phyloP scores from a whole-genome alignment of 2,888 invertebrate genomes.

The Bellardia pandia region DNA sequence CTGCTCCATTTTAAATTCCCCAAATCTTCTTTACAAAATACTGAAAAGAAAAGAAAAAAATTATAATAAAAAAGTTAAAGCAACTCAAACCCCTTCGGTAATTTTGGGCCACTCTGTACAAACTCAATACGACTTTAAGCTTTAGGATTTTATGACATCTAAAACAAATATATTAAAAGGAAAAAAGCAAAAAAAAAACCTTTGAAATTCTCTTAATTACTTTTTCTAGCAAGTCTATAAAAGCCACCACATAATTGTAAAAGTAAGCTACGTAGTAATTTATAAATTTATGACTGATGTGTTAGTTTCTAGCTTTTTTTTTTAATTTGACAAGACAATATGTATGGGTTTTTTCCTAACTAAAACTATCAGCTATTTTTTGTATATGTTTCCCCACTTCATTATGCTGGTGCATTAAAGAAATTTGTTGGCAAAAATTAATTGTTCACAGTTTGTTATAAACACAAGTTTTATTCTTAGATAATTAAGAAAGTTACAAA shows the following conservation, averaged over 20 bases:
- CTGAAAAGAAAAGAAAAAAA: too few relatives aligned
- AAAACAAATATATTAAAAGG: slow-evolving; percentile 14
- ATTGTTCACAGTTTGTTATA: slow-evolving; percentile 56
- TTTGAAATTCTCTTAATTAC: slow-evolving; percentile 33
- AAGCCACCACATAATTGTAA: too few relatives aligned
- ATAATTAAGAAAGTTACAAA: slow-evolving; percentile 36
- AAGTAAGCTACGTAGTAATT: background rate
- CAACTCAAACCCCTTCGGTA: too few relatives aligned
- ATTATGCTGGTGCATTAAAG: slow-evolving; percentile 17
- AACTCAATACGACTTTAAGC: slow-evolving; percentile 18
- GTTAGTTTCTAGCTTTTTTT: slow-evolving; percentile 33
- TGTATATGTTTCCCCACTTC: background rate
- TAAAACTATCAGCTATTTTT: too few relatives aligned
- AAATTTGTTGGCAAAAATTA: slow-evolving; percentile 28
- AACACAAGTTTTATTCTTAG: slow-evolving; percentile 39
- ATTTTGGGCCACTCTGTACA: too few relatives aligned
- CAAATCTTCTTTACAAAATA: too few relatives aligned
- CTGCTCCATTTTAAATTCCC: too few relatives aligned
- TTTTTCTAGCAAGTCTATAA: background rate
- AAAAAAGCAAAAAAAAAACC: background rate
- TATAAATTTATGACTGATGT: slow-evolving; percentile 41
- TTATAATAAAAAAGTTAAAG: too few relatives aligned
- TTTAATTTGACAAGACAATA: background rate
- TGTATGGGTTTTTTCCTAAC: background rate
- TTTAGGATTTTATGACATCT: slow-evolving; percentile 56